A percentile compares a stretch with the other conserved stretches of the same genome.
Conservation (phyloP, 1,140 invertebrate genomes). For the Polypedilum pembai region DNA sequence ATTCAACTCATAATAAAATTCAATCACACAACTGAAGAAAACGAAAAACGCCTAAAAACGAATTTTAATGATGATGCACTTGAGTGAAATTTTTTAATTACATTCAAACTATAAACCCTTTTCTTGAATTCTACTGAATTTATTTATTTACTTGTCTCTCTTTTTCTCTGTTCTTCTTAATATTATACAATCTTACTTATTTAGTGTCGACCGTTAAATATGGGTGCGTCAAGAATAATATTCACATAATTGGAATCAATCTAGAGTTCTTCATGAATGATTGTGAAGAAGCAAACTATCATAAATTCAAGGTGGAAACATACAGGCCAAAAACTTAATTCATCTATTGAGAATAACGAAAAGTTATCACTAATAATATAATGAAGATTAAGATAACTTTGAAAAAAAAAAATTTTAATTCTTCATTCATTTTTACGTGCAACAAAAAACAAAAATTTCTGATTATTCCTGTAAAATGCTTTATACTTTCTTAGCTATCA, state of each 20-base stretch:
- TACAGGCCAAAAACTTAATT: no score
- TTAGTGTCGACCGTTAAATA: neutral
- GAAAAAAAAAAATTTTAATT: no score
- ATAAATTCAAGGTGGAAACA: no score
- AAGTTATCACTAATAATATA: no score
- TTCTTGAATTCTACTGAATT: neutral
- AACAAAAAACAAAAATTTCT: no score
- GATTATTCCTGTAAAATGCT: no score
- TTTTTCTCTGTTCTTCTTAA: neutral
- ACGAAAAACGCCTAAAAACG: neutral
- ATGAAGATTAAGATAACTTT: no score
- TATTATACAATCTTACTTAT: neutral
- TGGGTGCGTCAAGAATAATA: slow-evolving; percentile 15
- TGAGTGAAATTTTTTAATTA: neutral
- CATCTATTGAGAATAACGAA: no score
- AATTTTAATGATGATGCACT: neutral
- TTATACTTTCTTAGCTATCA: no score
- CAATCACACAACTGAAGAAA: neutral
- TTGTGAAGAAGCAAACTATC: no score
- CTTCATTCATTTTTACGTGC: no score
- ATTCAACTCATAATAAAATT: neutral
- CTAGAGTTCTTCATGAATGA: no score
- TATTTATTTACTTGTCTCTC: neutral
- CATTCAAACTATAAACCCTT: neutral
- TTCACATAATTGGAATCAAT: neutral